These are phyloP conservation scores for Anas bernieri DNA, from an alignment of 2,797 vertebrate genomes.

Conservation along the genomic window DNA sequence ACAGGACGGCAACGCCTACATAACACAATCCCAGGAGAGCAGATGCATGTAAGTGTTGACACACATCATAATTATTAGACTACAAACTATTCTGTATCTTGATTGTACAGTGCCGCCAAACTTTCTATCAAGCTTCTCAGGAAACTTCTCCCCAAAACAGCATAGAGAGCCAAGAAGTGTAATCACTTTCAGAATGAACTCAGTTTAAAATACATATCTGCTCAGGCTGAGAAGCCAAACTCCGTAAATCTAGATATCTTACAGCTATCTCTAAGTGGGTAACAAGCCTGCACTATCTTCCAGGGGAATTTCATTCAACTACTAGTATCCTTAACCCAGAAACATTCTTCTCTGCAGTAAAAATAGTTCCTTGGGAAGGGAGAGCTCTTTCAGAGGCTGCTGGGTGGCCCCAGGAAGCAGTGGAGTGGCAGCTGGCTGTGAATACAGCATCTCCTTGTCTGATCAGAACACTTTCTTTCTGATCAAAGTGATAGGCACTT, in stretches of 20 bases:
- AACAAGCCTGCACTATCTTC: not conserved
- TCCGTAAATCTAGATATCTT: not conserved
- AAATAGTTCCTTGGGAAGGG: not conserved
- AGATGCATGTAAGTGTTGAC: not conserved
- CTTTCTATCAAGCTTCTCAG: not conserved
- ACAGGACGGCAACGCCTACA: not conserved
- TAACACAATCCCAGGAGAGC: not conserved
- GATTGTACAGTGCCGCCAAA: not conserved
- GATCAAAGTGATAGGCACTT: not conserved
- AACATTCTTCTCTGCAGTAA: not conserved
- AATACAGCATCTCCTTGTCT: not conserved
- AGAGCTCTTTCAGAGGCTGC: not conserved
- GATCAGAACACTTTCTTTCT: not conserved
- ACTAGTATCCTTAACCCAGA: not conserved
- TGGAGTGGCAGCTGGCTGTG: not conserved
- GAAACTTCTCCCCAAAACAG: not conserved
- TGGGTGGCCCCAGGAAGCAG: not conserved
- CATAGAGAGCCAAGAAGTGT: not conserved
- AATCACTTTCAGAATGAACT: not conserved
- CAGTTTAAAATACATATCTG: not conserved
- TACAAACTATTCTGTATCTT: not conserved
- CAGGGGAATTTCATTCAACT: not conserved
- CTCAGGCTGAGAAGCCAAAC: not conserved
- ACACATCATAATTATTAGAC: not conserved
- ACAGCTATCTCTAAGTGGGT: not conserved